Evolutionary conservation across 92 coral and sea anemone genomes (phyloP), one percentile per base, ranked within the genome.

Genomic region (Heteractis magnifica): DNA sequence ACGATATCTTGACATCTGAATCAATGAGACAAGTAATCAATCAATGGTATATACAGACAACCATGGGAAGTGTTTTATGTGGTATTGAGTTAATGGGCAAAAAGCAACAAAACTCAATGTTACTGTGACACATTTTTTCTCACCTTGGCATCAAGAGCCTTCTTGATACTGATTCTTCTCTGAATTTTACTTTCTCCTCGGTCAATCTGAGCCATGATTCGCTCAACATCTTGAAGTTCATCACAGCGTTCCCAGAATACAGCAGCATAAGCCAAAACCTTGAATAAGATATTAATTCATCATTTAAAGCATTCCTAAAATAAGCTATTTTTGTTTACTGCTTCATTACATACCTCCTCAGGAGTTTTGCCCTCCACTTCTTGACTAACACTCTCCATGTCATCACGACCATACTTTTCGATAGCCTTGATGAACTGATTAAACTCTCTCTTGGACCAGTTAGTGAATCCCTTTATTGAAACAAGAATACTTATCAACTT

Each of bases 101-200:
- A 34, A 34, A 34, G 44, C 3, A 34, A 34, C 44, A 34, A 34
- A 34, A 34, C 44, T 34, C 3, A 34, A 34, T 34, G 44, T 11
- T 58, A 71, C 34, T 71, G 26, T 71, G 13, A 71, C 76, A 56
- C 16, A n/a, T n/a, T 9, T 20, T 64, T 16, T 64, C 52, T n/a
- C 77, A 96, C 99, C 98, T 97, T 97, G 9, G 99, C 99, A 84
- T 97, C 99, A 26, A 97, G 91, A 9, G 99, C 99, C 77, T 94
- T 97, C 84, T 97, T 97, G 41, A 97, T 97, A 78, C 99, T 97
- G 51, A 97, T 94, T 56, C 99, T 83, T 56, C 99, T 93, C 76
- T 97, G 99, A 82, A 97, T 97, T 88, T 97, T 97, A 16, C 90
- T 92, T 80, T 97, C 99, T 59, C 99, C 99, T 73, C 99, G 90